Evolutionary conservation across 1,140 invertebrate species (phyloP).

Genomic region (Drosophila rufa): DNA sequence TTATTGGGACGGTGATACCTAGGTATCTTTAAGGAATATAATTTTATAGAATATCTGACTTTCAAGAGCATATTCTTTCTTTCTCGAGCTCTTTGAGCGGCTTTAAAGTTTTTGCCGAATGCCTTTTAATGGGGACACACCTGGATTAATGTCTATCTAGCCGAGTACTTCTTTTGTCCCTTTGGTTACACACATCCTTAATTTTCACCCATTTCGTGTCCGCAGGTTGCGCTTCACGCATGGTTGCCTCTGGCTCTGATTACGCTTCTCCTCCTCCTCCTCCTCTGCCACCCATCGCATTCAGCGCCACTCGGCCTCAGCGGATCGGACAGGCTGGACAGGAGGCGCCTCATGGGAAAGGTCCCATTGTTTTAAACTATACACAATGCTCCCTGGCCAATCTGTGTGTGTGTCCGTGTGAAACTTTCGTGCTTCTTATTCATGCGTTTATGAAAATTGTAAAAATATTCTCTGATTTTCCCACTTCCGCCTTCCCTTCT

Average conservation of each 20-base stretch:
- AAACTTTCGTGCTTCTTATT: constrained; percentile 35
- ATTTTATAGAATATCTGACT: no score
- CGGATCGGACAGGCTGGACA: constrained; percentile 22
- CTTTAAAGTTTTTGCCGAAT: background rate
- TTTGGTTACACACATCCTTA: constrained; percentile 16
- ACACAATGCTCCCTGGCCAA: background rate
- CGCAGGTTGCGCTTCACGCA: constrained; percentile 36
- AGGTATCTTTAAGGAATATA: no score
- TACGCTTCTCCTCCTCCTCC: background rate
- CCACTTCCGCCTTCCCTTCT: background rate
- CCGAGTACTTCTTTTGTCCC: background rate
- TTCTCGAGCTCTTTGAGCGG: background rate
- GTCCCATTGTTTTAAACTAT: constrained; percentile 46
- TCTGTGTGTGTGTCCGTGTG: constrained; percentile 8
- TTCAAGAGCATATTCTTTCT: background rate
- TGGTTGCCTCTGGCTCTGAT: constrained; percentile 15
- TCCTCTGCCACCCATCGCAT: constrained; percentile 8
- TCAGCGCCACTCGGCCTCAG: constrained; percentile 18
- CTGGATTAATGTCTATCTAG: constrained; percentile 4
- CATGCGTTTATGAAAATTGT: constrained; percentile 68
- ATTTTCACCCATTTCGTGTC: constrained; percentile 27
- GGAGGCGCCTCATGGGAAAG: constrained; percentile 4
- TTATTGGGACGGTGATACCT: no score
- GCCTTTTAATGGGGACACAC: background rate
- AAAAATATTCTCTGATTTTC: constrained; percentile 46